phyloP scores from a whole-genome alignment of 2,113 vertebrate genomes.

The Neogobius melanostomus region DNA sequence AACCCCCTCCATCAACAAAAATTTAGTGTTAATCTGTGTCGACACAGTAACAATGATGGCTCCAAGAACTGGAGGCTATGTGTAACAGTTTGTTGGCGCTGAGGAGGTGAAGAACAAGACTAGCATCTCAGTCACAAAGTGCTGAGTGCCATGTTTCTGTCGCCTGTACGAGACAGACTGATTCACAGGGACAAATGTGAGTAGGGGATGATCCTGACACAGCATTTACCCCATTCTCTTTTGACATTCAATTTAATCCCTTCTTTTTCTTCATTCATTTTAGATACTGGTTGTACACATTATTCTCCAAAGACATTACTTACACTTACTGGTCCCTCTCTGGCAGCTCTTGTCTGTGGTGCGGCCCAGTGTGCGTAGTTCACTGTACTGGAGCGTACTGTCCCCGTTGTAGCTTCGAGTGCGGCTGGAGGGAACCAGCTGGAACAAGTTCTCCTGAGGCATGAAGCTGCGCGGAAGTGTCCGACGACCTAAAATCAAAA shows the following conservation, averaged over 20 bases:
- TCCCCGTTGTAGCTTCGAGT: slow-evolving; percentile 87
- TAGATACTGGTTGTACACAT: neutral
- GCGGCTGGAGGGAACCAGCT: slow-evolving; percentile 85
- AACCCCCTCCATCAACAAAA: slow-evolving; percentile 24
- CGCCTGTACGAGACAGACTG: neutral
- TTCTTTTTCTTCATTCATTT: neutral
- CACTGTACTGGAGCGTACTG: slow-evolving; percentile 78
- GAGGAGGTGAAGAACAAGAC: slow-evolving; percentile 46
- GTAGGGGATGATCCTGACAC: neutral
- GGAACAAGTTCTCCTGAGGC: slow-evolving; percentile 87
- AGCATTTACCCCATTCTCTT: neutral
- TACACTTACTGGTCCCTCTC: slow-evolving; percentile 71
- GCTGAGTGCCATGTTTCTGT: slow-evolving; percentile 1
- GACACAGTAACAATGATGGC: slow-evolving; percentile 35
- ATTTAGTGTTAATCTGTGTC: slow-evolving; percentile 21
- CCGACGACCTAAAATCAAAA: slow-evolving; percentile 78
- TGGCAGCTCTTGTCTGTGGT: slow-evolving; percentile 69
- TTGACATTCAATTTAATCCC: neutral
- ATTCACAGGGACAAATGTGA: neutral
- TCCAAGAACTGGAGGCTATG: slow-evolving; percentile 45
- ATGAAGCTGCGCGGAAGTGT: slow-evolving; percentile 90
- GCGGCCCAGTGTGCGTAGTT: slow-evolving; percentile 78
- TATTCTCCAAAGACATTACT: slow-evolving; percentile 26
- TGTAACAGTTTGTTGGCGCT: slow-evolving; percentile 33
- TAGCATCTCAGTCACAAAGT: slow-evolving; percentile 39